Conservation (phyloP, 2,888 invertebrate genomes). For the Heterodera filipjevi region DNA sequence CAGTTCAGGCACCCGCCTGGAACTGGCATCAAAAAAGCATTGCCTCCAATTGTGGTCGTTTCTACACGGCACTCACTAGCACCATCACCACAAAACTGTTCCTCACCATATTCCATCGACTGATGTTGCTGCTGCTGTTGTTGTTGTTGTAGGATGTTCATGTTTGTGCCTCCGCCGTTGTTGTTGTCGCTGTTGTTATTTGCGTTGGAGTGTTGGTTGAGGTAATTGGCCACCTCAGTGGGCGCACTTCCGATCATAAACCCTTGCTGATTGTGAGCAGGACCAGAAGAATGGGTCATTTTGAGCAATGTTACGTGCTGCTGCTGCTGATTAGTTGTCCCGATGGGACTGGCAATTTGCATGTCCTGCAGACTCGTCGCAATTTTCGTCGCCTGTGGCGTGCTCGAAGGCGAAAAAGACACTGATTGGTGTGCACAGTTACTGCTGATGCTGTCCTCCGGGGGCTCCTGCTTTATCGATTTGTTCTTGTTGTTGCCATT, state of each 20-base stretch:
- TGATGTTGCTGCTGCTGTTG: conserved; percentile 28
- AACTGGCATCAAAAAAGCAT: conserved; percentile 13
- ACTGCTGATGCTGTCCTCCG: conserved; percentile 49
- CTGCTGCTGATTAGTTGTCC: conserved; percentile 16
- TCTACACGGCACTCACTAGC: neutral
- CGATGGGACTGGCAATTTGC: conserved; percentile 55
- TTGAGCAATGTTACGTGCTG: conserved; percentile 31
- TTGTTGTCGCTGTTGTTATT: conserved; percentile 20
- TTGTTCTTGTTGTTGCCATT: conserved; percentile 34
- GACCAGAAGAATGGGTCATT: conserved; percentile 30
- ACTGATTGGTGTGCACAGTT: neutral
- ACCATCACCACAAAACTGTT: neutral
- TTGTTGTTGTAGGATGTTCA: conserved; percentile 15
- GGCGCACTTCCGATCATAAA: conserved; percentile 43
- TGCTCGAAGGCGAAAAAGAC: conserved; percentile 53
- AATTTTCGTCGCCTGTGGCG: conserved; percentile 51
- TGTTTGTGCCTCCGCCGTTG: conserved; percentile 24
- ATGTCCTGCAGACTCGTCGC: conserved; percentile 59
- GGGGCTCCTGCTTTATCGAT: conserved; percentile 63
- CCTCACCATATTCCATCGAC: conserved; percentile 25
- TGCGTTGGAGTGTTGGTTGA: conserved; percentile 25
- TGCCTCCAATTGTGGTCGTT: neutral
- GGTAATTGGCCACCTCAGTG: conserved; percentile 31
- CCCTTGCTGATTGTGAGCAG: neutral
- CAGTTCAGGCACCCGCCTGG: conserved; percentile 14